Evolutionary conservation across 1,140 invertebrate species (phyloP).

Genomic region (Contarinia nasturtii): DNA sequence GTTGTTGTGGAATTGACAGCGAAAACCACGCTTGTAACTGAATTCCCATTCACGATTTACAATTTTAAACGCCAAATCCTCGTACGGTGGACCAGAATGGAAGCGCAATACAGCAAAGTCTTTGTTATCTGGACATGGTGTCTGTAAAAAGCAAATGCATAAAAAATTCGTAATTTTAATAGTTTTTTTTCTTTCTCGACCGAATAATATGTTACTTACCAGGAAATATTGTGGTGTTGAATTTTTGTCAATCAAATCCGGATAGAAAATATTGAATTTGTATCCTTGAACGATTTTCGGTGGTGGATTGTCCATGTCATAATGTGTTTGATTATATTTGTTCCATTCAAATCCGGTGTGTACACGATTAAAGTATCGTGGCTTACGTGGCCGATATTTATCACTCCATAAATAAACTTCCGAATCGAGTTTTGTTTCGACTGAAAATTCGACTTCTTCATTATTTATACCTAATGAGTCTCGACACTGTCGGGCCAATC

Average conservation of each 20-base stretch:
- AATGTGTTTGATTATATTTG: conserved; percentile 99
- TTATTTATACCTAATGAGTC: conserved; percentile 57
- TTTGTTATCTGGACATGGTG: conserved; percentile 73
- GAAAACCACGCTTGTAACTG: conserved; percentile 93
- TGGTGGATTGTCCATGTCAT: conserved; percentile 99
- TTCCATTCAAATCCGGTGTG: conserved; percentile 99
- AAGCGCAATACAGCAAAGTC: conserved; percentile 94
- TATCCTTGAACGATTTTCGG: conserved; percentile 99
- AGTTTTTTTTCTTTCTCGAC: not conserved
- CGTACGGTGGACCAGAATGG: conserved; percentile 94
- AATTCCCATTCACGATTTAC: conserved; percentile 99
- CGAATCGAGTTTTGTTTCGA: conserved; percentile 68
- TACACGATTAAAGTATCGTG: conserved; percentile 92
- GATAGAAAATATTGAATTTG: conserved; percentile 99
- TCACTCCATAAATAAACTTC: conserved; percentile 93
- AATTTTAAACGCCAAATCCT: conserved; percentile 99
- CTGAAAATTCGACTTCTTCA: conserved; percentile 84
- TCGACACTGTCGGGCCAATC: conserved; percentile 55
- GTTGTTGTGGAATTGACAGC: conserved; percentile 98
- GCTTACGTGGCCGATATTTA: conserved; percentile 93
- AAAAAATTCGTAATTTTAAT: not conserved
- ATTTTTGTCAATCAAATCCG: conserved; percentile 92
- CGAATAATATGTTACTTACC: conserved; percentile 28
- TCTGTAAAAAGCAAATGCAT: conserved; percentile 47
- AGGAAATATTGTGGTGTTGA: conserved; percentile 87